A percentile compares a stretch with the other conserved stretches of the same genome.
These are phyloP conservation scores for Mimachlamys varia DNA, from an alignment of 2,888 invertebrate genomes.

Conservation along the genomic window DNA sequence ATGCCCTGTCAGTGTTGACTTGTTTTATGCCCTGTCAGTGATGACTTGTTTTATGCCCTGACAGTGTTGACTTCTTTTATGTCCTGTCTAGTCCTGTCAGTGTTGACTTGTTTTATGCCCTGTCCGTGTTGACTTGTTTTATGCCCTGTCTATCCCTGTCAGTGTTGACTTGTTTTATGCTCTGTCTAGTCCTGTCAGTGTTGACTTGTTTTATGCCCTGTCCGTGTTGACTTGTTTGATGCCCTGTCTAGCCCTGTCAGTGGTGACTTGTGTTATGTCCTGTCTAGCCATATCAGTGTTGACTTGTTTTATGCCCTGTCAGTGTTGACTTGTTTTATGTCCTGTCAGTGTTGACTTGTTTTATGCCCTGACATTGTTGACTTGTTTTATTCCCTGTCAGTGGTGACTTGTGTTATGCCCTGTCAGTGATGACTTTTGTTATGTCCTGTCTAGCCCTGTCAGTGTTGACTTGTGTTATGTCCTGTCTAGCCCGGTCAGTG, in stretches of 20 bases:
- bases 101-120: neutral
- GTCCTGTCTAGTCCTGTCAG: neutral
- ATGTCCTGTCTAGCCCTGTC: too few relatives aligned
- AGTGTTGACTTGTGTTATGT: neutral
- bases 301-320: neutral
- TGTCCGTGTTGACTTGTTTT: neutral
- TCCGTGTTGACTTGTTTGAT: neutral
- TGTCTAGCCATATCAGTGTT: neutral
- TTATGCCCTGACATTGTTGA: too few relatives aligned
- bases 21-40: neutral
- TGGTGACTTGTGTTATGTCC: neutral
- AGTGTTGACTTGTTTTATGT: too few relatives aligned
- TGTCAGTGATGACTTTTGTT: too few relatives aligned
- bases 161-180: neutral
- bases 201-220: neutral
- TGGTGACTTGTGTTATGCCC: too few relatives aligned
- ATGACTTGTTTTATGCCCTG: too few relatives aligned
- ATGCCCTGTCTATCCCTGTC: neutral
- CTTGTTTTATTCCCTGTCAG: neutral
- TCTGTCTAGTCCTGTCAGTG: neutral
- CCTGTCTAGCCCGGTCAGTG: neutral
- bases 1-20: neutral
- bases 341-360: neutral
- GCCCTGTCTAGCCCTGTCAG: neutral
- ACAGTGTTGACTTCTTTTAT: too few relatives aligned